phyloP scores from a whole-genome alignment of 1,140 invertebrate genomes.

The Harpegnathos saltator region DNA sequence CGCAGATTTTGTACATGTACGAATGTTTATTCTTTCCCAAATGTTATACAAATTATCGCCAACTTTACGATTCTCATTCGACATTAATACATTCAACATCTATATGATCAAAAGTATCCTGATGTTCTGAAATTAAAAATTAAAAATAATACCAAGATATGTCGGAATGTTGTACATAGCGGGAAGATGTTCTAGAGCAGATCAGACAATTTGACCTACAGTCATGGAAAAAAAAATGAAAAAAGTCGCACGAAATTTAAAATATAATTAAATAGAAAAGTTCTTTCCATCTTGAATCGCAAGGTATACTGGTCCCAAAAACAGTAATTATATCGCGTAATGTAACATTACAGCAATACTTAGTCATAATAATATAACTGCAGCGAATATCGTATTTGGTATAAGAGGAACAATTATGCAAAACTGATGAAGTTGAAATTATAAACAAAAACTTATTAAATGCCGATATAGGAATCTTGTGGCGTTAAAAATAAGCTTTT shows the following conservation, averaged over 20 bases:
- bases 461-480: conserved; percentile 62
- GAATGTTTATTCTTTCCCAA: conserved; percentile 61
- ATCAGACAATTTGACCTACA: not conserved
- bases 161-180: too few species aligned
- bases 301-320: conserved; percentile 69
- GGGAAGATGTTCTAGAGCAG: not conserved
- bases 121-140: conserved; percentile 11
- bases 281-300: conserved; percentile 11
- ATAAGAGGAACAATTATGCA: conserved; percentile 29
- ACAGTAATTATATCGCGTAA: conserved; percentile 16
- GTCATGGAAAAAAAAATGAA: not conserved
- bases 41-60: conserved; percentile 66
- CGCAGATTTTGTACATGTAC: conserved; percentile 35
- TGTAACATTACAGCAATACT: conserved; percentile 15
- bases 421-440: conserved; percentile 5
- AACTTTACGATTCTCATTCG: conserved; percentile 47
- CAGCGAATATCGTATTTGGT: conserved; percentile 17
- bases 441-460: conserved; percentile 48
- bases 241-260: not conserved
- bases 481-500: conserved; percentile 71
- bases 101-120: not conserved
- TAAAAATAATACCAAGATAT: not conserved
- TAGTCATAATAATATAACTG: conserved; percentile 18
- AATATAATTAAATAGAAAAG: conserved; percentile 12
- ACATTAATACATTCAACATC: conserved; percentile 56